Conservation (phyloP, 2,113 vertebrate genomes). For the Hydrolagus affinis region DNA sequence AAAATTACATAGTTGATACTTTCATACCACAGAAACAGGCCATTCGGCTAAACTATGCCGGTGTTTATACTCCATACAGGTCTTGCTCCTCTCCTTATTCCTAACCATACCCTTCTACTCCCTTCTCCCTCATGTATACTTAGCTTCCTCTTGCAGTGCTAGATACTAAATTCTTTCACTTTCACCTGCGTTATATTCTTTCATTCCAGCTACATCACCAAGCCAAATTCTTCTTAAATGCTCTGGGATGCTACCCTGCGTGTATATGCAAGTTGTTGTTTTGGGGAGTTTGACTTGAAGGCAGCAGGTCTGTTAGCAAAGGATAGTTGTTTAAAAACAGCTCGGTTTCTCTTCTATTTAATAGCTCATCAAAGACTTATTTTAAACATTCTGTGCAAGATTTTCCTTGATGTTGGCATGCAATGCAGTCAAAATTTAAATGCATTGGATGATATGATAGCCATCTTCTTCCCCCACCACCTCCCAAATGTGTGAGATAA, state of each 20-base stretch:
- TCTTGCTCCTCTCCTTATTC: too few species aligned
- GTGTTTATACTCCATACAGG: too few species aligned
- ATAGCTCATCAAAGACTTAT: not conserved
- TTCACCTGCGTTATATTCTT: not conserved
- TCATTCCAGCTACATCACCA: not conserved
- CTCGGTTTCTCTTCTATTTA: not conserved
- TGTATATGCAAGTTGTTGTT: not conserved
- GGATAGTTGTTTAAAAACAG: too few species aligned
- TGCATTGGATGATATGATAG: not conserved
- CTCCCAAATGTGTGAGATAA: not conserved
- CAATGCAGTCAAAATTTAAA: not conserved
- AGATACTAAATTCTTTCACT: not conserved
- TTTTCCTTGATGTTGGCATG: not conserved
- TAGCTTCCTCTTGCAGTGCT: too few species aligned
- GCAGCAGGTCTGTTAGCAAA: not conserved
- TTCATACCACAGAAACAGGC: too few species aligned
- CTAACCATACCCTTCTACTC: too few species aligned
- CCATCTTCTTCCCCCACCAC: not conserved
- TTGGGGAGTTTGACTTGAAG: not conserved
- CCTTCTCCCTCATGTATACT: too few species aligned
- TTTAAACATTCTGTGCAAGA: not conserved
- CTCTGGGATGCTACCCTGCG: too few species aligned
- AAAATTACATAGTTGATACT: too few species aligned
- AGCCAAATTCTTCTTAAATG: not conserved
- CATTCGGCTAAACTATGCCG: too few species aligned